Conservation (phyloP, 2,888 invertebrate species). For the Eupithecia subfuscata region DNA sequence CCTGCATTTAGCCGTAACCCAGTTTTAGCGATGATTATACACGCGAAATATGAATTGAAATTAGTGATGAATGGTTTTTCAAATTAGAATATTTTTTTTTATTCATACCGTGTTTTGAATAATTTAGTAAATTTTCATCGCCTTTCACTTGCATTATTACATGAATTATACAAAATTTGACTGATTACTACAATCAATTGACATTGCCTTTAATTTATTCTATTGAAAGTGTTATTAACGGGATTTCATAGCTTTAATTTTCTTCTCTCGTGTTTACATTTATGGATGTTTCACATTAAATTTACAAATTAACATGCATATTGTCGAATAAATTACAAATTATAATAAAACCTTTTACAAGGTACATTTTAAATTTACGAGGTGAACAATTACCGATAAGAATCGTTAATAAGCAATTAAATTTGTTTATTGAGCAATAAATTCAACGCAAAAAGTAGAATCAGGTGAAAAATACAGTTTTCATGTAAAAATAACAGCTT, state of each 20-base stretch:
- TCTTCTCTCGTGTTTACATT: conserved; percentile 1
- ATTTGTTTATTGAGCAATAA: conserved; percentile 51
- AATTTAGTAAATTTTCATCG: conserved; percentile 33
- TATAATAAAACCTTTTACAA: conserved; percentile 25
- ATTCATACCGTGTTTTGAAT: conserved; percentile 25
- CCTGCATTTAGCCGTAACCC: conserved; percentile 42
- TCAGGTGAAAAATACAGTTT: conserved; percentile 27
- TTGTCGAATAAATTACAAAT: conserved; percentile 31
- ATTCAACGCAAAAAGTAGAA: conserved; percentile 33
- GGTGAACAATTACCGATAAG: conserved; percentile 68
- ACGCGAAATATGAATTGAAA: conserved; percentile 29
- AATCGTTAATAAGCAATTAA: conserved; percentile 67
- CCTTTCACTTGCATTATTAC: conserved; percentile 31
- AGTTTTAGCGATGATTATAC: conserved; percentile 32
- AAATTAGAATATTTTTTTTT: conserved; percentile 36
- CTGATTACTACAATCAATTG: conserved; percentile 28
- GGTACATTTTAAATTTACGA: conserved; percentile 34
- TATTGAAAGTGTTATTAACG: conserved; percentile 14
- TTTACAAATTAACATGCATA: conserved; percentile 16
- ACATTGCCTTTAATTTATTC: conserved; percentile 14
- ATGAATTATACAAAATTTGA: conserved; percentile 24
- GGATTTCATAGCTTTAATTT: conserved; percentile 11
- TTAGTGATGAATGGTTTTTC: conserved; percentile 29
- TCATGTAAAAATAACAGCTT: conserved; percentile 29
- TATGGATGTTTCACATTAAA: conserved; percentile 25